Percentiles rank a stretch among this genome's conserved stretches.
These are phyloP conservation scores for Diadegma fenestrale DNA, from an alignment of 2,888 invertebrate genomes.

Conservation along the genomic window DNA sequence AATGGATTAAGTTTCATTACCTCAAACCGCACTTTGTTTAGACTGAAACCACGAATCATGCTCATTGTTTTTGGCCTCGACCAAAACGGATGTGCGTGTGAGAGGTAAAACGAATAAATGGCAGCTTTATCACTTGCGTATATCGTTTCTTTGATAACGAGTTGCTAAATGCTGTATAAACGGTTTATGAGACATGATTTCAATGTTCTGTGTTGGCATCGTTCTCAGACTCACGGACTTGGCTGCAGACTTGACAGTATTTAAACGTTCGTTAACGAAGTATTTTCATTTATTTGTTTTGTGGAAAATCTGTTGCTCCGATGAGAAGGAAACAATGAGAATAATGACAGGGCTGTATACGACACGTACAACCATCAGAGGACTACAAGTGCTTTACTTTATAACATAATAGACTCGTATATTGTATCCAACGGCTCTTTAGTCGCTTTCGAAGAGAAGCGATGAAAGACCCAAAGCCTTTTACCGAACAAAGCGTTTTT, in stretches of 20 bases:
- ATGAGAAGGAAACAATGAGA: slow-evolving; percentile 48
- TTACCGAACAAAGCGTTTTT: slow-evolving; percentile 68
- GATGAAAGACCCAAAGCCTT: slow-evolving; percentile 57
- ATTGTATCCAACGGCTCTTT: slow-evolving; percentile 50
- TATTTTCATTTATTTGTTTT: slow-evolving; percentile 6
- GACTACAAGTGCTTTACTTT: slow-evolving; percentile 40
- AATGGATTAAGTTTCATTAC: slow-evolving; percentile 44
- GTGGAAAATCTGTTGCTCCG: slow-evolving; percentile 32
- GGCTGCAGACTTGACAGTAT: neutral
- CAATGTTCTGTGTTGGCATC: neutral
- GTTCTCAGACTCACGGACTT: neutral
- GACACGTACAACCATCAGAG: slow-evolving; percentile 12
- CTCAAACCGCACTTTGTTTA: slow-evolving; percentile 24
- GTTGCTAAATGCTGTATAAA: neutral
- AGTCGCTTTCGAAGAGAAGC: slow-evolving; percentile 51
- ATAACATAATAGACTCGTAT: slow-evolving; percentile 54
- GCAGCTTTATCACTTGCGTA: neutral
- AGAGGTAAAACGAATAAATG: neutral
- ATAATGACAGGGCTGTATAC: slow-evolving; percentile 31
- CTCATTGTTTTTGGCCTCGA: neutral
- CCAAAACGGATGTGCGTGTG: too few species aligned
- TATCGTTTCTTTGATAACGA: neutral
- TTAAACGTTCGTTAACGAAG: neutral
- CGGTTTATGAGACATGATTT: neutral
- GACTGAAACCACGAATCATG: neutral